Evolutionary conservation across 2,797 vertebrate genomes (phyloP).

Genomic region (Microhierax caerulescens): DNA sequence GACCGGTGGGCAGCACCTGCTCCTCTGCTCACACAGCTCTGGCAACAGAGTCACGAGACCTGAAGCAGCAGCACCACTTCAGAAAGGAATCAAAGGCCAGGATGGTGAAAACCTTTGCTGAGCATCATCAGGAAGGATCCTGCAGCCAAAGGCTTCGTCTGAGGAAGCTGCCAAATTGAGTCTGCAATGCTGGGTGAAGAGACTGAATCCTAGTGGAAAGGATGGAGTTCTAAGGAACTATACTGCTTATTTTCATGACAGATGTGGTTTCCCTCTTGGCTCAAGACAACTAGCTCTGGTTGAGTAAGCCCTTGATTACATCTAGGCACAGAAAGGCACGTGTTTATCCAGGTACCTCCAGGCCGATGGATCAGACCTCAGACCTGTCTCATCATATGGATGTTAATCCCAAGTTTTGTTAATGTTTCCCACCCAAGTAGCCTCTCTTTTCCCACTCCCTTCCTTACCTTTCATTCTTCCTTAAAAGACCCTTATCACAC

Average conservation of each 20-base stretch:
- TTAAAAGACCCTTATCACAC: neutral
- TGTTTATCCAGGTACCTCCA: neutral
- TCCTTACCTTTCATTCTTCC: neutral
- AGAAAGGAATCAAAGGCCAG: neutral
- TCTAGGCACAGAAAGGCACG: neutral
- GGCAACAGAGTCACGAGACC: neutral
- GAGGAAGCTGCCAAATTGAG: neutral
- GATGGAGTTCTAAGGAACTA: neutral
- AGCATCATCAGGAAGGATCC: neutral
- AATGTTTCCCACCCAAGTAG: neutral
- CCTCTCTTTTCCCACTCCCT: neutral
- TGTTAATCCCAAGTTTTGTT: neutral
- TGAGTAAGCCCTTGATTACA: neutral
- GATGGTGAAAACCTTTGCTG: neutral
- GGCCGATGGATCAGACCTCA: neutral
- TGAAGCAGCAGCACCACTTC: neutral
- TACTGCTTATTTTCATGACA: neutral
- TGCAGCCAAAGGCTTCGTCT: accelerated
- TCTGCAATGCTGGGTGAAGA: neutral
- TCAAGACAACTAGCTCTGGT: neutral
- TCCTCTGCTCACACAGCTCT: neutral
- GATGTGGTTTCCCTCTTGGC: neutral
- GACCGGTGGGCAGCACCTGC: neutral
- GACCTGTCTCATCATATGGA: neutral
- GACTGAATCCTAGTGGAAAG: neutral